These are phyloP conservation scores for Suricata suricatta DNA, from an alignment of 2,113 vertebrate genomes.

Conservation along the genomic window DNA sequence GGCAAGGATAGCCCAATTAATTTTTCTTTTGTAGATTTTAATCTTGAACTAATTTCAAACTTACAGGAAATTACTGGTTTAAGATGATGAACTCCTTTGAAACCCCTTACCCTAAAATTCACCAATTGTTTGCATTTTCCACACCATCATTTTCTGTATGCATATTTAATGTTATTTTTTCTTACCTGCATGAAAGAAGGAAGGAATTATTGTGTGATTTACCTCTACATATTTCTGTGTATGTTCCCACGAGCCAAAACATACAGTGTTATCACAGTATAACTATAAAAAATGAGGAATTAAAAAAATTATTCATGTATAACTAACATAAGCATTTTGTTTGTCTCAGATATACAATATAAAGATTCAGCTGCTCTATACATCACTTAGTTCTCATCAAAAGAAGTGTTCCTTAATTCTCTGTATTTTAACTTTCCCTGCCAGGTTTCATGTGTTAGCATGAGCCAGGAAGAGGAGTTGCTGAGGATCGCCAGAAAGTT, in stretches of 20 bases:
- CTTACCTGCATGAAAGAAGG: neutral
- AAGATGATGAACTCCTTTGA: neutral
- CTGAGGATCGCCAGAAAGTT: neutral
- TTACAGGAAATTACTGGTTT: neutral
- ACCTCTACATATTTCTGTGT: neutral
- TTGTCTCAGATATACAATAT: neutral
- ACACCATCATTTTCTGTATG: neutral
- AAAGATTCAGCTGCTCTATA: neutral
- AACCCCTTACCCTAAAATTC: neutral
- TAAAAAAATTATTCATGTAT: neutral
- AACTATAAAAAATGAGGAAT: neutral
- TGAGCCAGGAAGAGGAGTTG: neutral
- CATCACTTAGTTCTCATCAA: neutral
- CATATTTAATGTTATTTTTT: neutral
- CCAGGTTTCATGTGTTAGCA: neutral
- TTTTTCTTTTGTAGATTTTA: neutral
- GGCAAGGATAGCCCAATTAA: neutral
- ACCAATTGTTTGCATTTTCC: neutral
- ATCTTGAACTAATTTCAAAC: neutral
- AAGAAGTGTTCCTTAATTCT: neutral
- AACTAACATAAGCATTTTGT: neutral
- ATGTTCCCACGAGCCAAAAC: neutral
- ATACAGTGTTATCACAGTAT: neutral
- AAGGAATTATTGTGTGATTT: neutral
- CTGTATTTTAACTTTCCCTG: neutral